Evolutionary conservation across 1,140 invertebrate genomes (phyloP).

Genomic region (Bradysia coprophila): DNA sequence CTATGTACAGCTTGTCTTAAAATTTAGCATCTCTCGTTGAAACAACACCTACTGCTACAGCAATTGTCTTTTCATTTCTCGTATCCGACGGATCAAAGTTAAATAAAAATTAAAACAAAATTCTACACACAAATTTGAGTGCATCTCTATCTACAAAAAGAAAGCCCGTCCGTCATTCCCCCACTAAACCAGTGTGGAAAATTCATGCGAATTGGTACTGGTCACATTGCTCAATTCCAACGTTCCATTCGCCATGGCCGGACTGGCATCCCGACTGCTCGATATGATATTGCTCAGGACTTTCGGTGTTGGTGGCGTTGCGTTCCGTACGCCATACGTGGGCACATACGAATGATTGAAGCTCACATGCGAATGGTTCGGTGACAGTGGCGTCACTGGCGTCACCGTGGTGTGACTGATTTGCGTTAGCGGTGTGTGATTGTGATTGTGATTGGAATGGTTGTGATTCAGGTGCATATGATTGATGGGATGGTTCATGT

Average conservation of each 20-base stretch:
- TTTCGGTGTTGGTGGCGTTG: conserved; percentile 27
- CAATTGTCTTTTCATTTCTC: no score
- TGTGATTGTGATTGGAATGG: conserved; percentile 4
- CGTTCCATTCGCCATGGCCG: conserved; percentile 28
- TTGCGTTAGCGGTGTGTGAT: conserved; percentile 2
- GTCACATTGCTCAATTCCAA: conserved; percentile 46
- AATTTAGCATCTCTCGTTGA: no score
- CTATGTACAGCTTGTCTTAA: no score
- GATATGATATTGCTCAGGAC: conserved; percentile 7
- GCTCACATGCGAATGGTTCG: conserved; percentile 17
- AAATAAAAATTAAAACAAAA: no score
- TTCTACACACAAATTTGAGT: no score
- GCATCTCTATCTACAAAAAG: no score
- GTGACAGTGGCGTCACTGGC: conserved; percentile 20
- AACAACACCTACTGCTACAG: no score
- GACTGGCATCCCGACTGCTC: conserved; percentile 34
- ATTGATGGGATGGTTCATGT: conserved; percentile 13
- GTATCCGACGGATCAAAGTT: no score
- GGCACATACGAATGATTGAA: conserved; percentile 17
- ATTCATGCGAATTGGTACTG: conserved; percentile 41
- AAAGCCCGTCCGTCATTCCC: no score
- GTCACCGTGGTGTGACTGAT: conserved; percentile 10
- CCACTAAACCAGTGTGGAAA: conserved; percentile 41
- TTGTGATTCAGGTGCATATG: conserved; percentile 14
- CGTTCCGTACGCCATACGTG: conserved; percentile 20